phyloP scores from a whole-genome alignment of 2,797 vertebrate genomes.

The Sebastes diploproa region DNA sequence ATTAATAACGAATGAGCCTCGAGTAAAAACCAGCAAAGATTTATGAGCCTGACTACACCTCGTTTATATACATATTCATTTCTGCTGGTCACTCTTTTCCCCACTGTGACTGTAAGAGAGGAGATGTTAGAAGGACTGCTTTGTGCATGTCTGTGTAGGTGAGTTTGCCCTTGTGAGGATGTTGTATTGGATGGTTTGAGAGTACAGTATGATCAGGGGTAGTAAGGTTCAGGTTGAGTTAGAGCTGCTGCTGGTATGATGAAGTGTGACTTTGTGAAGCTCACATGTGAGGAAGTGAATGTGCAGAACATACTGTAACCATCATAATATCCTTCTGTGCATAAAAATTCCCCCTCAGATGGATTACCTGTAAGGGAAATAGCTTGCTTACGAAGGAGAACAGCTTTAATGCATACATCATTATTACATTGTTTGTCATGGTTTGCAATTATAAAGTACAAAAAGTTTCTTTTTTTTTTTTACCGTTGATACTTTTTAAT shows the following conservation, averaged over 20 bases:
- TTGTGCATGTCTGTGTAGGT: neutral
- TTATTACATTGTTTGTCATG: neutral
- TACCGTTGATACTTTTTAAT: neutral
- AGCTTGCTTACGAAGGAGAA: neutral
- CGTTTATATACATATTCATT: neutral
- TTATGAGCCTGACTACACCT: constrained; percentile 30
- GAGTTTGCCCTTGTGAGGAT: neutral
- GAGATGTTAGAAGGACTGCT: neutral
- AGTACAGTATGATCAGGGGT: neutral
- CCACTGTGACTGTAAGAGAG: neutral
- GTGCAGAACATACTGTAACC: neutral
- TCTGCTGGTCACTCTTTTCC: constrained; percentile 1
- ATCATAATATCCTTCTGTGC: neutral
- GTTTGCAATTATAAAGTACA: neutral
- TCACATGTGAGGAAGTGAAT: neutral
- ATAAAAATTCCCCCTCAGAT: neutral
- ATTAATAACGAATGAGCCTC: constrained; percentile 68
- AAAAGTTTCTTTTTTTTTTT: neutral
- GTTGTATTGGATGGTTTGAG: neutral
- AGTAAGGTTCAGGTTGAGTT: neutral
- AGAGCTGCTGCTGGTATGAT: neutral
- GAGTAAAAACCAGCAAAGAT: constrained; percentile 48
- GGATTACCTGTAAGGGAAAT: neutral
- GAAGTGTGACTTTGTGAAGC: neutral
- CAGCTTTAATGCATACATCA: neutral